These are phyloP conservation scores for Sinocyclocheilus rhinocerous DNA, from an alignment of 2,113 vertebrate genomes.

Conservation along the genomic window DNA sequence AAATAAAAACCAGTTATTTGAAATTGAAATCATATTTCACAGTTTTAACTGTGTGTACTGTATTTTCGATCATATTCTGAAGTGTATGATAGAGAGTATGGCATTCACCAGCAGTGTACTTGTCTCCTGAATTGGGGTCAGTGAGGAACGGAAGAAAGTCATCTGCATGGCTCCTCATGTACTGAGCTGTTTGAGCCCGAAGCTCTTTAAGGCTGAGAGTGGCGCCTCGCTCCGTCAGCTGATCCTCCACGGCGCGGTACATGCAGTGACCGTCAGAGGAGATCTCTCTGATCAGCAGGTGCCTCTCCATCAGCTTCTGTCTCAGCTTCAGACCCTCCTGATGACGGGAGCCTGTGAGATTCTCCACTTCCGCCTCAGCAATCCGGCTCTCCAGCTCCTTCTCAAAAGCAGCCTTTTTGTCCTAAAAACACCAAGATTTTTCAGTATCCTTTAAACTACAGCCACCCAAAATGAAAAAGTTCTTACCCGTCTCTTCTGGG, in stretches of 20 bases:
- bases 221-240: constrained; percentile 74
- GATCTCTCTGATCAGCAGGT: constrained; percentile 91
- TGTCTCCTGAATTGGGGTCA: constrained; percentile 84
- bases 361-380: constrained; percentile 93
- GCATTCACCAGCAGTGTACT: constrained; percentile 84
- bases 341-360: constrained; percentile 88
- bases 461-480: neutral
- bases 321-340: constrained; percentile 88
- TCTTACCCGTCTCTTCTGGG: constrained; percentile 95
- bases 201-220: constrained; percentile 78
- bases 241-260: constrained; percentile 93
- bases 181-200: constrained; percentile 82
- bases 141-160: constrained; percentile 95
- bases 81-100: neutral
- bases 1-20: neutral
- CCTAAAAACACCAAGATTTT: constrained; percentile 70
- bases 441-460: neutral
- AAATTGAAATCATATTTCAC: neutral
- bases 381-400: constrained; percentile 92
- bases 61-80: neutral
- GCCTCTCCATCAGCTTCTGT: constrained; percentile 79
- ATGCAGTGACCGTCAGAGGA: constrained; percentile 96
- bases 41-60: neutral
- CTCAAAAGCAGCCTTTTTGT: constrained; percentile 93
- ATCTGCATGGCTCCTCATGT: constrained; percentile 85